Percentiles rank a stretch among this genome's conserved stretches.
Evolutionary conservation across 2,797 vertebrate species (phyloP).

Genomic region (Bufotes viridis): DNA sequence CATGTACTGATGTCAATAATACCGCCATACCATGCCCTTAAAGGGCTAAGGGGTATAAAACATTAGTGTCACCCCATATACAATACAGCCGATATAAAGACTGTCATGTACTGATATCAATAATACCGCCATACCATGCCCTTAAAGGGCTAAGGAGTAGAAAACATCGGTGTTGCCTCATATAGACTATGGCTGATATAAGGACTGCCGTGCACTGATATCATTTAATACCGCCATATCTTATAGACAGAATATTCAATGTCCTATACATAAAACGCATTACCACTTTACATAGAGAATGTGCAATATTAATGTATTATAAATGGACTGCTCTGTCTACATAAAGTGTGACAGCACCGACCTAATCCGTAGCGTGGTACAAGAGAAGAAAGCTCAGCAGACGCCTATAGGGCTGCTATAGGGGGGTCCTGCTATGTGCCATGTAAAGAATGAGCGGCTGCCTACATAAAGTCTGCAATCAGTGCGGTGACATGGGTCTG

Average conservation of each 20-base stretch:
- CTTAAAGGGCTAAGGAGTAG: too few species aligned
- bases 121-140: too few species aligned
- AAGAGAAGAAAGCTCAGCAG: not conserved
- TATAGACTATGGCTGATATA: not conserved
- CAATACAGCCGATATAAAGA: too few species aligned
- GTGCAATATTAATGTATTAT: not conserved
- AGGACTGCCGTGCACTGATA: not conserved
- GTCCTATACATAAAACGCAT: not conserved
- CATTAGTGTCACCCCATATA: too few species aligned
- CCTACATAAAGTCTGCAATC: slow-evolving; percentile 27
- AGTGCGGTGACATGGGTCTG: slow-evolving; percentile 32
- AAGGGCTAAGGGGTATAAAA: too few species aligned
- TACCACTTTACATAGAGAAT: not conserved
- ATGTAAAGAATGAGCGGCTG: slow-evolving; percentile 13
- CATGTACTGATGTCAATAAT: too few species aligned
- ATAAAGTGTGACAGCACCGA: not conserved
- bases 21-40: too few species aligned
- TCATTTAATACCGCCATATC: too few species aligned
- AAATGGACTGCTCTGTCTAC: not conserved
- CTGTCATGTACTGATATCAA: too few species aligned
- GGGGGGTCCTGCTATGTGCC: not conserved
- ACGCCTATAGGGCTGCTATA: too few species aligned
- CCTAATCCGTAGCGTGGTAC: not conserved
- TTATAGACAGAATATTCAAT: too few species aligned
- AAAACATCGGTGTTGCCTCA: too few species aligned